phyloP scores from a whole-genome alignment of 2,797 vertebrate genomes.

The Anabas testudineus region DNA sequence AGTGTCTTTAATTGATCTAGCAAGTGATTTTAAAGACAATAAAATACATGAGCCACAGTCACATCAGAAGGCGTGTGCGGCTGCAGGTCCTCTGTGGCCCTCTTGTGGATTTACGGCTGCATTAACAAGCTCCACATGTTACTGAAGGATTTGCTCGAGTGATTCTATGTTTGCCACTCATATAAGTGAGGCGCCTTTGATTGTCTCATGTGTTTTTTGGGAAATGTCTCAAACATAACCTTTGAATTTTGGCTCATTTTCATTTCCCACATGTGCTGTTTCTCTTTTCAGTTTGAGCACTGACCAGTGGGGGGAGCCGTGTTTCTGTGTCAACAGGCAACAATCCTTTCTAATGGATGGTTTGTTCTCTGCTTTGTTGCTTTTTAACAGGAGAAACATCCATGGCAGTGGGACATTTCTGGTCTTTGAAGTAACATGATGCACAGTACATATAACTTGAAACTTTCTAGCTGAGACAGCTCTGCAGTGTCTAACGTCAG shows the following conservation, averaged over 20 bases:
- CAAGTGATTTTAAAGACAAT: not conserved
- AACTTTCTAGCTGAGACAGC: too few relatives aligned
- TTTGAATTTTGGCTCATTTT: not conserved
- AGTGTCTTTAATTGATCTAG: not conserved
- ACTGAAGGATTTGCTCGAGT: too few relatives aligned
- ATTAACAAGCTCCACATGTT: too few relatives aligned
- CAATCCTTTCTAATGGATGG: not conserved
- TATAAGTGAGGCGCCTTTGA: not conserved
- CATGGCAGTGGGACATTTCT: too few relatives aligned
- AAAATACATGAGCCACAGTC: not conserved
- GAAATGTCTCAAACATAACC: not conserved
- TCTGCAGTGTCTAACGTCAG: too few relatives aligned
- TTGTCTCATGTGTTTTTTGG: not conserved
- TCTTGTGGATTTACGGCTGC: constrained; percentile 54
- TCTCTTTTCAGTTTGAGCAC: constrained; percentile 19
- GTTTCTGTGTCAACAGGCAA: constrained; percentile 30
- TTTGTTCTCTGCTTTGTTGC: not conserved
- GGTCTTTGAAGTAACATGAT: not conserved
- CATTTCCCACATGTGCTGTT: not conserved
- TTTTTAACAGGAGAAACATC: not conserved
- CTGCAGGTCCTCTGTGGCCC: constrained; percentile 61
- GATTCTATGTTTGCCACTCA: not conserved
- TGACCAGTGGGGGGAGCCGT: constrained; percentile 60
- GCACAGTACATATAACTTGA: not conserved
- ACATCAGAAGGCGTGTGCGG: not conserved